phyloP scores from a whole-genome alignment of 2,888 invertebrate genomes.

The Pristionchus arcanus region DNA sequence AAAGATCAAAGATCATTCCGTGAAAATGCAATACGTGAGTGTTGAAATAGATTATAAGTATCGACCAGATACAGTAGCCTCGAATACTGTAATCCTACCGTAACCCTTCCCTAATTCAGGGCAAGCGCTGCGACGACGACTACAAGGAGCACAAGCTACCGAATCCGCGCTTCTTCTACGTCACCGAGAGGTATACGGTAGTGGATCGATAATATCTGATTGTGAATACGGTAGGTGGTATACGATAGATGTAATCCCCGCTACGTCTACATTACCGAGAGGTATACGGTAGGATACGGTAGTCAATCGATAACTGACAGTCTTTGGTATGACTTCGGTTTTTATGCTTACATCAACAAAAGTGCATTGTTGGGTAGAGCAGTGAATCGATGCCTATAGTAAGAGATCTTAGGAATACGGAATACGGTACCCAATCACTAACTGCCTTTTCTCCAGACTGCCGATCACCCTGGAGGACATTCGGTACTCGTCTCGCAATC shows the following conservation, averaged over 20 bases:
- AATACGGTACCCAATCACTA: not conserved
- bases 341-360: too few relatives aligned
- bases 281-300: not conserved
- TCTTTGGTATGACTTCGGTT: too few relatives aligned
- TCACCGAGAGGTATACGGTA: slow-evolving; percentile 47
- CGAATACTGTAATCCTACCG: not conserved
- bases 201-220: not conserved
- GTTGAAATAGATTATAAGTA: too few relatives aligned
- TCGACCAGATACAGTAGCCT: not conserved
- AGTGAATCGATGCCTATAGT: too few relatives aligned
- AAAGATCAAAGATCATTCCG: too few relatives aligned
- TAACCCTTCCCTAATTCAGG: not conserved
- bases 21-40: too few relatives aligned
- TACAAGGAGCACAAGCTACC: slow-evolving; percentile 29
- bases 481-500: not conserved
- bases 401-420: too few relatives aligned
- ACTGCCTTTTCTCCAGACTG: not conserved
- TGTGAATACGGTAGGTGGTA: too few relatives aligned
- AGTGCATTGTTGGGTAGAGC: too few relatives aligned
- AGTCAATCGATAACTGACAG: not conserved
- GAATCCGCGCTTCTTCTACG: not conserved
- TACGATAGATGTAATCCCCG: too few relatives aligned
- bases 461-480: slow-evolving; percentile 29
- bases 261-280: not conserved
- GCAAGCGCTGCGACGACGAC: slow-evolving; percentile 38